Evolutionary conservation across 2,888 invertebrate species (phyloP).

Genomic region (Lobophora halterata): DNA sequence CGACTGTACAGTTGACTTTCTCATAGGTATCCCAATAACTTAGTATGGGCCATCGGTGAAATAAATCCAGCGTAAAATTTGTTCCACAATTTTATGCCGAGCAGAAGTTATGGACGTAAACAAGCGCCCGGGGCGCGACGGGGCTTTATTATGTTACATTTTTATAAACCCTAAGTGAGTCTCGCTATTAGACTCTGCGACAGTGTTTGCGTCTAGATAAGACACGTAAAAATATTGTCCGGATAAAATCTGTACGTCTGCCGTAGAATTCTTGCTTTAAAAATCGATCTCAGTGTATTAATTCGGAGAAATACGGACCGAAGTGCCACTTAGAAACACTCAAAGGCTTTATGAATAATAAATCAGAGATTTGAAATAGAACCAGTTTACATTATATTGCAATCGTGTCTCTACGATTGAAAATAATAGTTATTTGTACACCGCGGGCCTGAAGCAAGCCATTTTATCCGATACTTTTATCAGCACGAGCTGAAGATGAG

Average conservation of each 20-base stretch:
- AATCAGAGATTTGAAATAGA: no score
- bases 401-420: no score
- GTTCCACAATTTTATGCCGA: conserved; percentile 20
- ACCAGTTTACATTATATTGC: no score
- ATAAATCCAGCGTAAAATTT: conserved; percentile 33
- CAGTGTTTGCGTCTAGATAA: conserved; percentile 23
- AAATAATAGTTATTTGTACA: no score
- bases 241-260: conserved; percentile 1
- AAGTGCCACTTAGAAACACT: no score
- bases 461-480: no score
- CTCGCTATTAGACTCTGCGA: conserved; percentile 25
- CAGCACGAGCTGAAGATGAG: no score
- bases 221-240: conserved; percentile 4
- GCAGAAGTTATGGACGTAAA: conserved; percentile 23
- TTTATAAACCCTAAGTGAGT: conserved; percentile 31
- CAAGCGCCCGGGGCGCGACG: conserved; percentile 23
- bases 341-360: no score
- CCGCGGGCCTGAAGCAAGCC: no score
- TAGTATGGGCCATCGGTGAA: conserved; percentile 31
- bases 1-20: conserved; percentile 31
- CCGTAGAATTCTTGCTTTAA: conserved; percentile 3
- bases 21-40: conserved; percentile 33
- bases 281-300: no score
- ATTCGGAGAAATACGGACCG: no score
- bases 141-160: conserved; percentile 30